Conservation (phyloP, 2,888 invertebrate species). For the Sarcophaga subvicina region DNA sequence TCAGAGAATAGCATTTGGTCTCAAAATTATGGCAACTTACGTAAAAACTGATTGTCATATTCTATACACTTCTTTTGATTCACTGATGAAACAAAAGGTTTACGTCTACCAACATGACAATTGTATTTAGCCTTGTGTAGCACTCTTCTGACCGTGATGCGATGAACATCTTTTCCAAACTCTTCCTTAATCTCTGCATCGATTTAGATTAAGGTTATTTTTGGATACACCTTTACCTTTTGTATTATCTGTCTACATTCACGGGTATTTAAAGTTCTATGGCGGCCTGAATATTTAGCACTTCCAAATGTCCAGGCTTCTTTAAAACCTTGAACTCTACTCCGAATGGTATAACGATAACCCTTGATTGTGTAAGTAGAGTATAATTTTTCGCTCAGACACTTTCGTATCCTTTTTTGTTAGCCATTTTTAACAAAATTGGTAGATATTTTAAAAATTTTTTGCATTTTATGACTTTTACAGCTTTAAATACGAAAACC, state of each 20-base stretch:
- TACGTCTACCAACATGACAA: neutral
- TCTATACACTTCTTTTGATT: too few relatives aligned
- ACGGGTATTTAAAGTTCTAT: conserved; percentile 1
- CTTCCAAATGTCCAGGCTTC: neutral
- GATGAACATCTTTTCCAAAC: conserved; percentile 9
- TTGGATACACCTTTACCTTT: neutral
- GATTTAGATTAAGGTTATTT: conserved; percentile 4
- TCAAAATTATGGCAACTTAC: too few relatives aligned
- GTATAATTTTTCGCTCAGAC: too few relatives aligned
- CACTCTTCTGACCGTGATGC: conserved; percentile 4
- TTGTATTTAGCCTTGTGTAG: conserved; percentile 12
- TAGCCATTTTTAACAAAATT: too few relatives aligned
- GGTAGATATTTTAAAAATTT: too few relatives aligned
- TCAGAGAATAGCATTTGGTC: too few relatives aligned
- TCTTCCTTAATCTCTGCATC: neutral
- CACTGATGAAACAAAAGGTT: too few relatives aligned
- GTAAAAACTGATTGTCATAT: too few relatives aligned
- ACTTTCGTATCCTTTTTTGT: too few relatives aligned
- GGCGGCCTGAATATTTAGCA: neutral
- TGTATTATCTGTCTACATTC: conserved; percentile 10
- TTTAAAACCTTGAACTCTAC: neutral
- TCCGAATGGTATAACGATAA: conserved; percentile 29
- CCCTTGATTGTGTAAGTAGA: neutral
- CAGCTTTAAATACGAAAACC: too few relatives aligned
- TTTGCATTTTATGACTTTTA: too few relatives aligned